Evolutionary conservation across 2,888 invertebrate genomes (phyloP).

Genomic region (Thecocarcelia acutangulata): DNA sequence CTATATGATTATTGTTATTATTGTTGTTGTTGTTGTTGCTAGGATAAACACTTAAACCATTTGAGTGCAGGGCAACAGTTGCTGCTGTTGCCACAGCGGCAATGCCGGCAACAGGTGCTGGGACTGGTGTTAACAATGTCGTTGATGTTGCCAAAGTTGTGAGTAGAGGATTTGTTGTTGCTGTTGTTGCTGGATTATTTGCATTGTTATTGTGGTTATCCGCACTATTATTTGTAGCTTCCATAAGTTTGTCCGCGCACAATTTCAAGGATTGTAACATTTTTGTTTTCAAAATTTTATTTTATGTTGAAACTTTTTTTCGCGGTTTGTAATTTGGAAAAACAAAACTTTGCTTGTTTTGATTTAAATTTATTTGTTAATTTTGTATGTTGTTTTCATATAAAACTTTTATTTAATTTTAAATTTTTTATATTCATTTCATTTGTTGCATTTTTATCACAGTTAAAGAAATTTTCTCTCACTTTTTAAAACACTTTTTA

Average conservation of each 20-base stretch:
- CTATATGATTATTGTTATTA: slow-evolving; percentile 68
- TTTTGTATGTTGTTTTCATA: slow-evolving; percentile 8
- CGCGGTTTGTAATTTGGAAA: slow-evolving; percentile 5
- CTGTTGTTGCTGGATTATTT: slow-evolving; percentile 49
- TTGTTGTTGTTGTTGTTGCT: slow-evolving; percentile 56
- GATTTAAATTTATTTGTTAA: background rate
- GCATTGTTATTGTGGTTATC: slow-evolving; percentile 55
- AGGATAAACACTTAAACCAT: slow-evolving; percentile 64
- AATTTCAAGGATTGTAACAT: slow-evolving; percentile 81
- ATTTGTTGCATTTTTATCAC: slow-evolving; percentile 49
- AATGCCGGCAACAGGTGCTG: slow-evolving; percentile 76
- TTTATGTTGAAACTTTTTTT: slow-evolving; percentile 40
- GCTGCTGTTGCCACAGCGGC: slow-evolving; percentile 66
- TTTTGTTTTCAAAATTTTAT: slow-evolving; percentile 75
- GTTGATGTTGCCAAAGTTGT: slow-evolving; percentile 58
- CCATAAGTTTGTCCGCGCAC: slow-evolving; percentile 78
- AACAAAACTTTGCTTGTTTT: slow-evolving; percentile 42
- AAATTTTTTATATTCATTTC: background rate
- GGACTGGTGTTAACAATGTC: slow-evolving; percentile 55
- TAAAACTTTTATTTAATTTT: slow-evolving; percentile 9
- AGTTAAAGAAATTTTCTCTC: slow-evolving; percentile 14
- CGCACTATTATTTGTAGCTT: slow-evolving; percentile 71
- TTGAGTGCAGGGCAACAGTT: slow-evolving; percentile 45
- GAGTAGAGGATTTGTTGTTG: slow-evolving; percentile 57
- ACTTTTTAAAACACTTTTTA: background rate